Evolutionary conservation across 2,113 vertebrate genomes (phyloP), one percentile per base, ranked within the genome.

Genomic region (Sapayoa aenigma): DNA sequence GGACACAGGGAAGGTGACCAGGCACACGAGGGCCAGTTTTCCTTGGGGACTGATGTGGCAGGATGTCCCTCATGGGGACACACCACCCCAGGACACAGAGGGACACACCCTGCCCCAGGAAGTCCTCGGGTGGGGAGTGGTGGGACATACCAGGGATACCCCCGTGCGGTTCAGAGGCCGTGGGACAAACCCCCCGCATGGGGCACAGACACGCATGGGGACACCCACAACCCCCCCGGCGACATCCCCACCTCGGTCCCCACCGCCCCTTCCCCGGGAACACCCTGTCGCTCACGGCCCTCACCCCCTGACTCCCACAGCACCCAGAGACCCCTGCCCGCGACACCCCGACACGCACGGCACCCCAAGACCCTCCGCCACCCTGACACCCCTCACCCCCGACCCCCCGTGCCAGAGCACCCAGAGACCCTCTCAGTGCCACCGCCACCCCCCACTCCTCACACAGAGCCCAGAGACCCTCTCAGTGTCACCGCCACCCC

Each of bases 71-170:
- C 1, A 2, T 0, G 42, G 53, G 35, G 25, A 59, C 18, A 44
- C 50, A 16, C 22, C 22, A 2, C 25, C 2, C 7, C 65, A 9
- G 7, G 4, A 25, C 20, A 30, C 0, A 3, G 5, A 5, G 5
- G 5, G 12, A 25, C 31, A 5, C 7, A 27, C 14, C n/a, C 23
- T 11, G 35, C 21, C 12, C 28, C 1, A 0, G 12, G 37, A 5
- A n/a, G 41, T 30, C 11, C 9, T 3, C 5, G 4, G 2, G 59
- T 18, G 1, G 2, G 14, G 20, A 7, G 3, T 3, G 20, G 4
- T 8, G 30, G 41, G 30, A 79, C 9, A 2, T 0, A 6, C 1
- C 22, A 9, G 5, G 14, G n/a, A 56, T 8, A n/a, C 17, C 14
- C 12, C 9, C 1, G 7, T 6, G 5, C 3, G 12, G 37, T 14